Conservation (phyloP, 2,113 vertebrate species). For the Terrapene triunguis region DNA sequence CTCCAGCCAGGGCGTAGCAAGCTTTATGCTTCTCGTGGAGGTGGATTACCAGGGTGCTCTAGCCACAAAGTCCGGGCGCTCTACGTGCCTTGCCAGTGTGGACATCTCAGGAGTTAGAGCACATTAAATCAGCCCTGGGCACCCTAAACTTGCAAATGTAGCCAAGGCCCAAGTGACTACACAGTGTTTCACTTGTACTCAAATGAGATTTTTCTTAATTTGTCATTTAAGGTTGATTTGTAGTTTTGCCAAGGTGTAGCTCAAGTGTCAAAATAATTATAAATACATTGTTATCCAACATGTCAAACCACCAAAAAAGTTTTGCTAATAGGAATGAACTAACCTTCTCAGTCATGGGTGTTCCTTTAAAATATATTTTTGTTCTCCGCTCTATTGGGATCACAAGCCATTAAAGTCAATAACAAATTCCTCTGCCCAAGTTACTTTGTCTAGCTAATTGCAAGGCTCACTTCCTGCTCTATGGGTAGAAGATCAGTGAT, state of each 20-base stretch:
- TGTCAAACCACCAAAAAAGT: background rate
- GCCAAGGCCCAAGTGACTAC: too few relatives aligned
- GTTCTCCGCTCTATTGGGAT: background rate
- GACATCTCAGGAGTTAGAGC: too few relatives aligned
- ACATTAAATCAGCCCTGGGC: too few relatives aligned
- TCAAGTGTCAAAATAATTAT: background rate
- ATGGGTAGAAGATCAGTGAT: background rate
- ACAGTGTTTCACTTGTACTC: background rate
- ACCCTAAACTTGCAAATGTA: too few relatives aligned
- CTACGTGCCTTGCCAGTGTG: too few relatives aligned
- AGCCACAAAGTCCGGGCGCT: too few relatives aligned
- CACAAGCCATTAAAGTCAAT: background rate
- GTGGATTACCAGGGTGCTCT: too few relatives aligned
- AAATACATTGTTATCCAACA: background rate
- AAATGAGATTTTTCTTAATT: background rate
- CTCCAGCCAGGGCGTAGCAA: too few relatives aligned
- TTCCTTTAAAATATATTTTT: background rate
- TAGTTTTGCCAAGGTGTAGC: background rate
- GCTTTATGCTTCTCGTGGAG: too few relatives aligned
- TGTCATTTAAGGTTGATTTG: background rate
- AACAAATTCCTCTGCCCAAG: background rate
- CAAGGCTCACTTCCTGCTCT: background rate
- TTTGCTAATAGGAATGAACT: background rate
- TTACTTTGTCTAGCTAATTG: background rate
- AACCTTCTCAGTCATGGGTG: background rate